Evolutionary conservation across 1,140 invertebrate genomes (phyloP), one percentile per base, ranked within the genome.

Genomic region (Drosophila sturtevanti): DNA sequence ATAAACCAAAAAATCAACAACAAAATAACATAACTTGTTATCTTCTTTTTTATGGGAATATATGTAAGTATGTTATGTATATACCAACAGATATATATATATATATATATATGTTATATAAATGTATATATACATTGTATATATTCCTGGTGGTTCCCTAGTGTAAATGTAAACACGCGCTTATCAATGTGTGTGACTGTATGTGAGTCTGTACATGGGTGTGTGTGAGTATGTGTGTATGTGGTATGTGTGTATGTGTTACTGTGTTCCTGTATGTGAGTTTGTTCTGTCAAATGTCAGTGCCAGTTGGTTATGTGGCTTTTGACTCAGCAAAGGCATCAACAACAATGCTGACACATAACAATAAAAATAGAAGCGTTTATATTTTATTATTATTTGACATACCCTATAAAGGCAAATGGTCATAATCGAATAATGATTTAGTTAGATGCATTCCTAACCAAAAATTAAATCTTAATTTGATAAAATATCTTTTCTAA

Each of bases 301-400:
- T 86, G 82, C 68, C 82, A 86, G 82, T 86, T 72, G 82, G 79
- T 82, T 82, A 72, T 86, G 79, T 79, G 79, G 79, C 82, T 86
- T 79, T 79, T 72, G 68, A 73, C 66, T 89, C 82, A 81, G 79
- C 63, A 41, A 63, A 62, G 54, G 59, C 77, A 87, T 55, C 54
- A 77, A 81, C 68, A 79, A 68, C 64, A 79, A 69, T 73, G 71
- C 71, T 62, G 73, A 80, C 77, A 81, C 70, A 81, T 82, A 81
- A 81, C 79, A 82, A 86, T 87, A 71, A 89, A 48, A 79, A 89
- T 79, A 66, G 63, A 72, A 76, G 58, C 79, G 77, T 73, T 85
- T 85, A 76, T 80, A 67, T 84, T 85, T 79, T 69, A 65, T 80
- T 84, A 72, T 68, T 85, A 85, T 85, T 79, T 71, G 68, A 68